phyloP scores from a whole-genome alignment of 2,888 invertebrate genomes.

The Ophion obscuratus region DNA sequence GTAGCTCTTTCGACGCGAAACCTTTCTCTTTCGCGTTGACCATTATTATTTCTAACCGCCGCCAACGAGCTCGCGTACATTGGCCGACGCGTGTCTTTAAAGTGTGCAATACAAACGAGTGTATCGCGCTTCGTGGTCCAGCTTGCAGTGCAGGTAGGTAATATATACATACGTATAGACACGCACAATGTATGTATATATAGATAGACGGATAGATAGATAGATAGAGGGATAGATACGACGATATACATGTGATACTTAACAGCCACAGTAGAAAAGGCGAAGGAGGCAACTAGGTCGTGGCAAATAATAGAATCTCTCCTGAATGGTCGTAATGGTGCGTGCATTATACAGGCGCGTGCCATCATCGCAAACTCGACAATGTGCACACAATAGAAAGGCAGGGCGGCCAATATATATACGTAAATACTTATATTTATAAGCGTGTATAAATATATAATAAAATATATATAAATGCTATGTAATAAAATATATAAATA shows the following conservation, averaged over 20 bases:
- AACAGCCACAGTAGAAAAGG: conserved; percentile 52
- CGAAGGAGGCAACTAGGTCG: conserved; percentile 65
- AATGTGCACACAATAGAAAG: conserved; percentile 34
- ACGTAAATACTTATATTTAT: too few species aligned
- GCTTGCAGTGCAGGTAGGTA: conserved; percentile 24
- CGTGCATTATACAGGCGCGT: conserved; percentile 45
- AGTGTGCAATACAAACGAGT: conserved; percentile 43
- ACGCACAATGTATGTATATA: background rate
- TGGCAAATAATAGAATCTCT: conserved; percentile 66
- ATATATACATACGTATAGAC: background rate
- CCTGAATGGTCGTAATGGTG: conserved; percentile 59
- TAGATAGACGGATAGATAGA: background rate
- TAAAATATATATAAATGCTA: too few species aligned
- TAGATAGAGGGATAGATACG: background rate
- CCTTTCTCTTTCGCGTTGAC: conserved; percentile 63
- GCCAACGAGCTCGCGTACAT: conserved; percentile 13
- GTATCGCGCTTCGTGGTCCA: conserved; percentile 59
- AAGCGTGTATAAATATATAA: too few species aligned
- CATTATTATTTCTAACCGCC: conserved; percentile 45
- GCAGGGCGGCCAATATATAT: background rate
- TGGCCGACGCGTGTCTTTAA: conserved; percentile 32
- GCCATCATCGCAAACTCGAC: conserved; percentile 51
- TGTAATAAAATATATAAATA: too few species aligned
- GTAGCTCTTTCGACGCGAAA: conserved; percentile 1
- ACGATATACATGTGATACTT: background rate